Evolutionary conservation across 2,113 vertebrate genomes (phyloP).

Genomic region (Anthoscopus minutus): DNA sequence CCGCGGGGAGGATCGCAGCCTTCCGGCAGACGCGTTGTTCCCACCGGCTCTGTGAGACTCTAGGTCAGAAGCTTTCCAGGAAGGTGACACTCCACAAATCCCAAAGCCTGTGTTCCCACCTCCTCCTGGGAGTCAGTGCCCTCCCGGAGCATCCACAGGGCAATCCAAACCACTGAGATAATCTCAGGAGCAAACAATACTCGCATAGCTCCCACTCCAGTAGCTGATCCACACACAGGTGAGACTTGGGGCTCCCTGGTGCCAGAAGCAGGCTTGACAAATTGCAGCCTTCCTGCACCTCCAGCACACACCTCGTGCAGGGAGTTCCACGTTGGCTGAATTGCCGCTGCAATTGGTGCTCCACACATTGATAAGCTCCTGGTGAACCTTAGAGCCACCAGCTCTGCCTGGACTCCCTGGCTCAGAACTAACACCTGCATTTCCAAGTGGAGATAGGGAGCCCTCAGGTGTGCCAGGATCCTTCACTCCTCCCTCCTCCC

Average conservation of each 20-base stretch:
- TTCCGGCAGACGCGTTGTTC: fast-evolving
- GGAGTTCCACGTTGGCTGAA: neutral
- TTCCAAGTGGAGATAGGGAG: fast-evolving
- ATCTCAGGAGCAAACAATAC: neutral
- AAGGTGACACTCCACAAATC: neutral
- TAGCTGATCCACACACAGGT: fast-evolving
- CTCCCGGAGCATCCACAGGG: fast-evolving
- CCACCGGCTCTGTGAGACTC: fast-evolving
- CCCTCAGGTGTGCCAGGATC: fast-evolving
- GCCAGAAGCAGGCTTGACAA: neutral
- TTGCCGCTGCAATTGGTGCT: fast-evolving
- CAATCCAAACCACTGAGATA: neutral
- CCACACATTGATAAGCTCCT: fast-evolving
- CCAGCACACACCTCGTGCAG: fast-evolving
- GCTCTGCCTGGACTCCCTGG: neutral
- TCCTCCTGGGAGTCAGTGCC: neutral
- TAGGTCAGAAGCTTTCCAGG: neutral
- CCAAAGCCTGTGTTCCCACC: fast-evolving
- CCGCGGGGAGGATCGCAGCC: fast-evolving
- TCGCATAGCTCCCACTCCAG: fast-evolving
- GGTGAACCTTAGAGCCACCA: fast-evolving
- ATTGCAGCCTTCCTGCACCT: neutral
- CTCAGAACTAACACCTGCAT: fast-evolving
- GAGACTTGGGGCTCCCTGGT: fast-evolving
- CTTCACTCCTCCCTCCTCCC: neutral